Percentiles rank a stretch among this genome's conserved stretches.
phyloP scores from a whole-genome alignment of 2,888 invertebrate genomes.

The Nemotelus nigrinus region DNA sequence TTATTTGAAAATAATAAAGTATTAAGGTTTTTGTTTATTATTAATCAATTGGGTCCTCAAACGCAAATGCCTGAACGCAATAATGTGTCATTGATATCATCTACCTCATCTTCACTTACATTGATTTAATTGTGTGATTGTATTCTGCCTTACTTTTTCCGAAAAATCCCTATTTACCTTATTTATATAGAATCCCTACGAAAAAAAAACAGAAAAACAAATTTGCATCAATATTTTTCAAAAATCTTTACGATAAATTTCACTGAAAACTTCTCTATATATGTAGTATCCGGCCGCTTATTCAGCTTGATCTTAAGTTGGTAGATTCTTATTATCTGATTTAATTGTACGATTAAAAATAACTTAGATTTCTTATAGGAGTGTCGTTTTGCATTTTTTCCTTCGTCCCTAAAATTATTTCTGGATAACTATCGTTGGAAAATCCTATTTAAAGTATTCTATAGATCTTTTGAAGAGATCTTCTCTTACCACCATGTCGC shows the following conservation, averaged over 20 bases:
- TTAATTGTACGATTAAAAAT: slow-evolving; percentile 8
- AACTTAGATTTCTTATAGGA: slow-evolving; percentile 29
- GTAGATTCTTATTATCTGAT: slow-evolving; percentile 26
- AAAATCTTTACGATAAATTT: neutral
- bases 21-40: neutral
- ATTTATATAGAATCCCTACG: slow-evolving; percentile 19
- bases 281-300: neutral
- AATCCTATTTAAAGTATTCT: neutral
- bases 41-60: neutral
- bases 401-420: slow-evolving; percentile 26
- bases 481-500: neutral
- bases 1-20: too few species aligned
- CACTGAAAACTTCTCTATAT: neutral
- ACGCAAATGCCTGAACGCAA: slow-evolving; percentile 3
- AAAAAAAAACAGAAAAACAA: slow-evolving; percentile 7
- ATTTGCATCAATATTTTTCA: neutral
- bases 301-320: slow-evolving; percentile 21
- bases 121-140: neutral
- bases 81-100: neutral
- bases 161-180: slow-evolving; percentile 24
- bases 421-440: neutral
- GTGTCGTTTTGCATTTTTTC: slow-evolving; percentile 35
- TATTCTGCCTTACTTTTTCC: neutral
- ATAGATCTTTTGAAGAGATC: neutral
- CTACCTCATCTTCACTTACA: neutral